Evolutionary conservation across 2,888 invertebrate genomes (phyloP), one percentile per base, ranked within the genome.

Genomic region (Melanotus villosus): DNA sequence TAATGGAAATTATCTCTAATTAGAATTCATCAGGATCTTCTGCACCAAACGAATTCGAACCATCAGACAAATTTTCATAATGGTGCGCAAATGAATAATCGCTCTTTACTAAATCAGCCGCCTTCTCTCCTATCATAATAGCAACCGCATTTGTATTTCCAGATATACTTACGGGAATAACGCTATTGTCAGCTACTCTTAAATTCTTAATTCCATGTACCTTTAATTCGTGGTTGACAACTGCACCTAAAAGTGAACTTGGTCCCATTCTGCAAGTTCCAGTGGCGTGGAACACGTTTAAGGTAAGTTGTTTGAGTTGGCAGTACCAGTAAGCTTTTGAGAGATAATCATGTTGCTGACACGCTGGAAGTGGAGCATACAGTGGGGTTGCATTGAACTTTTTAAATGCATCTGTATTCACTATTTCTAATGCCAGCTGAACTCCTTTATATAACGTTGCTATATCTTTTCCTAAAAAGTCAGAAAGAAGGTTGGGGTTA

Each of bases 71-170:
- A n/a, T n/a, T n/a, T n/a, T n/a, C n/a, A n/a, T n/a, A n/a, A n/a
- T n/a, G n/a, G n/a, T n/a, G n/a, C n/a, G n/a, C n/a, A n/a, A n/a
- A n/a, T n/a, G n/a, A n/a, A n/a, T n/a, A n/a, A n/a, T n/a, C n/a
- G n/a, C n/a, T n/a, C n/a, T n/a, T 19, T 43, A 43, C 18, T 18
- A 43, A 16, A 26, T 50, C 12, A 0, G 50, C 6, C 7, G n/a
- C 90, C 62, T 90, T 88, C 78, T 92, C 91, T 0, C 86, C 91
- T 52, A 91, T 87, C 91, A 91, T 91, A 73, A 91, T 87, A 71
- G 87, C 84, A 1, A 91, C 90, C n/a, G 91, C 91, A 82, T 91
- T 90, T 50, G 91, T 91, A 82, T 91, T 91, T 36, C 90, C 90
- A 0, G 90, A 89, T 6, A 88, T 83, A 1, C 90, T 90, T 0